Conservation (phyloP, 2,888 invertebrate genomes). For the Drosophila antonietae region DNA sequence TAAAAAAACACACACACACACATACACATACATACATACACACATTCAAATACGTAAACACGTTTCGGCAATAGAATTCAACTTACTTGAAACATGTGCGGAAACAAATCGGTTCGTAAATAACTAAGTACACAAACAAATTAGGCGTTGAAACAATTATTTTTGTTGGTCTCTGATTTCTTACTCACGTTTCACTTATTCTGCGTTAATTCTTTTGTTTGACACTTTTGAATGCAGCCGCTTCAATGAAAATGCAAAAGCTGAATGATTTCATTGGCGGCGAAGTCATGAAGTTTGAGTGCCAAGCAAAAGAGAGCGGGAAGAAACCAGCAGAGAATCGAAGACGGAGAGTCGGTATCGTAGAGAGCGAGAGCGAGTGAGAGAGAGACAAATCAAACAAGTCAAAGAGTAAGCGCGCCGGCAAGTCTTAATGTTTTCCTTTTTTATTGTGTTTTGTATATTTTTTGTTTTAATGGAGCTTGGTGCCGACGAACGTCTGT, state of each 20-base stretch:
- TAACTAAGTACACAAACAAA: conserved; percentile 41
- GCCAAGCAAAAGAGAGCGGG: conserved; percentile 19
- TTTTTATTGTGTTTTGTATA: neutral
- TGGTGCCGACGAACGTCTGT: conserved; percentile 39
- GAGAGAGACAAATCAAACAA: neutral
- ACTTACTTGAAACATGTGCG: conserved; percentile 76
- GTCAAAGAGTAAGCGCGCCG: conserved; percentile 32
- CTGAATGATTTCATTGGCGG: conserved; percentile 59
- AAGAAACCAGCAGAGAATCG: conserved; percentile 8
- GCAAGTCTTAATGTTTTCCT: conserved; percentile 22
- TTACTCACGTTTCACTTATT: conserved; percentile 52
- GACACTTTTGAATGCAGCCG: conserved; percentile 60
- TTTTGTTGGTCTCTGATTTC: neutral
- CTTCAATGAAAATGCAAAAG: conserved; percentile 69
- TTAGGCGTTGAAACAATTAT: conserved; percentile 19
- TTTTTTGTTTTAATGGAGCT: conserved; percentile 33
- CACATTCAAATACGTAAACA: conserved; percentile 12
- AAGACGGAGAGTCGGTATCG: conserved; percentile 4
- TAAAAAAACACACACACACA: conserved; percentile 7
- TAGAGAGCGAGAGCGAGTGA: neutral
- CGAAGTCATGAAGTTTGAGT: conserved; percentile 49
- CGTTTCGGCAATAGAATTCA: conserved; percentile 26
- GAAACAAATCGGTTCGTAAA: conserved; percentile 50
- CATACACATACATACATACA: neutral
- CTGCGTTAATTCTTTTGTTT: conserved; percentile 1